Evolutionary conservation across 2,888 invertebrate species (phyloP).

Genomic region (Chaetoderma sp.): DNA sequence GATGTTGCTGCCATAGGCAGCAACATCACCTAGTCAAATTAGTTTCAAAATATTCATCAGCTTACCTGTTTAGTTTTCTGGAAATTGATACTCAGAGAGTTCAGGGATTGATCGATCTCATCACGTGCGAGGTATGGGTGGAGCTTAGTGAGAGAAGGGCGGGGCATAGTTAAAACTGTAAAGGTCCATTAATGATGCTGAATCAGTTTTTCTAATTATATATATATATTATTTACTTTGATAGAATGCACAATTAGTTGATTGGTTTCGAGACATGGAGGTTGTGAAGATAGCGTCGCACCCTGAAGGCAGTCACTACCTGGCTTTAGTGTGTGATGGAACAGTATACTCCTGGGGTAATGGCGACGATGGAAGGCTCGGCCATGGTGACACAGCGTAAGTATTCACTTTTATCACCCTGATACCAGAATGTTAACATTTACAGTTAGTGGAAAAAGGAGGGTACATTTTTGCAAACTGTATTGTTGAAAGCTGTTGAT

Average conservation of each 20-base stretch:
- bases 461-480: not conserved
- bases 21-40: too few species aligned
- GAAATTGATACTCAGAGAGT: too few species aligned
- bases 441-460: not conserved
- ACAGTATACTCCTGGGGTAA: constrained; percentile 98
- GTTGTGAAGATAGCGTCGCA: constrained; percentile 89
- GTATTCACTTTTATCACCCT: too few species aligned
- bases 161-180: too few species aligned
- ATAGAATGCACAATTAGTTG: constrained; percentile 72
- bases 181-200: too few species aligned
- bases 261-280: constrained; percentile 78
- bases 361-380: constrained; percentile 92
- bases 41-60: too few species aligned
- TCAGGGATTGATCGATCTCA: too few species aligned
- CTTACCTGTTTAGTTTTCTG: too few species aligned
- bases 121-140: too few species aligned
- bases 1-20: too few species aligned
- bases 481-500: not conserved
- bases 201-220: too few species aligned
- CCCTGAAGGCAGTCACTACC: constrained; percentile 93
- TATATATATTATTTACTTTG: constrained; percentile 30
- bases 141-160: too few species aligned
- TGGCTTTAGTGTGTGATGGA: constrained; percentile 89
- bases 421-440: not conserved
- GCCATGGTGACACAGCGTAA: constrained; percentile 83